Conservation (phyloP, 2,888 invertebrate genomes). For the Aplocera efformata region DNA sequence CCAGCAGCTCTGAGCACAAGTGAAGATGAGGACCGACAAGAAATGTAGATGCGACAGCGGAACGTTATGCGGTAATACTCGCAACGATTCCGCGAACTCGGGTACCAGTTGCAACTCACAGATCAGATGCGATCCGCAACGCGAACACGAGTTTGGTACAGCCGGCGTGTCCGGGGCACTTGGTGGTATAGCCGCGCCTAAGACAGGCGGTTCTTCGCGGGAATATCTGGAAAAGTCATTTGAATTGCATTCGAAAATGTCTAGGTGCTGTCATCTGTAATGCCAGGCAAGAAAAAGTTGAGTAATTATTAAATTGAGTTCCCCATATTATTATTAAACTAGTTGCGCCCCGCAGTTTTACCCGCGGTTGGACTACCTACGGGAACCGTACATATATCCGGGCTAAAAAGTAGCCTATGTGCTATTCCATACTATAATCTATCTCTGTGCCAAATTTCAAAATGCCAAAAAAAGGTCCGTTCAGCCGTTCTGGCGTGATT, state of each 20-base stretch:
- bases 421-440: no score
- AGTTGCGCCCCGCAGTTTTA: no score
- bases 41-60: constrained; percentile 85
- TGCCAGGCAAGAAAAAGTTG: no score
- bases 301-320: no score
- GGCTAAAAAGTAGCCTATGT: no score
- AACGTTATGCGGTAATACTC: constrained; percentile 74
- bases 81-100: constrained; percentile 86
- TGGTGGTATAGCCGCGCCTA: constrained; percentile 83
- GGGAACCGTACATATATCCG: no score
- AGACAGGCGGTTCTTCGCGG: constrained; percentile 84
- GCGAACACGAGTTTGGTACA: constrained; percentile 75
- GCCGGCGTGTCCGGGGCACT: constrained; percentile 49
- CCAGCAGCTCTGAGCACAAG: constrained; percentile 94
- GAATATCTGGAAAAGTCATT: constrained; percentile 82
- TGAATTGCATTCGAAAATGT: neutral
- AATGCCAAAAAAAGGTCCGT: no score
- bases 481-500: no score
- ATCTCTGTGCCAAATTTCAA: no score
- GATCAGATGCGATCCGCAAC: constrained; percentile 85
- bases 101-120: constrained; percentile 94
- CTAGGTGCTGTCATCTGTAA: no score
- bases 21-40: constrained; percentile 91
- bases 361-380: no score
- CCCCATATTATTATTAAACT: no score